Evolutionary conservation across 2,888 invertebrate genomes (phyloP), one percentile per base, ranked within the genome.

Genomic region (Ormyrus rosae): DNA sequence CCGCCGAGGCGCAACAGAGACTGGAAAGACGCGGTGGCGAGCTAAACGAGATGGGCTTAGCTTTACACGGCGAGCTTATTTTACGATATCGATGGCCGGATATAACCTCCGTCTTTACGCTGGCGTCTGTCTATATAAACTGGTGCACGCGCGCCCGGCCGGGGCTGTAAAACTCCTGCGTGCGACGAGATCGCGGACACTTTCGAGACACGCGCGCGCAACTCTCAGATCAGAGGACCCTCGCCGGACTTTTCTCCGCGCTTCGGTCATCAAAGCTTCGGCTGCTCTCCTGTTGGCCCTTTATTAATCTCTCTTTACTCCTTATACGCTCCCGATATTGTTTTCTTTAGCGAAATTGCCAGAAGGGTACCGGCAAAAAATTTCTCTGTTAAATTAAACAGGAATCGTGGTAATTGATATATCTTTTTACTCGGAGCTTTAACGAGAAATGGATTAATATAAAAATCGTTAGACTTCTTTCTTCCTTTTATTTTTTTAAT

Each of bases 1-100:
- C 76, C 10, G 61, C 76, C 34, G 9, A 45, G 60, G 46, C 46
- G 50, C 72, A 76, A 53, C 68, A 34, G 34, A 34, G 34, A 4
- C 34, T 34, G 34, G 10, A 19, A 51, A 46, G 58, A 13, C 13
- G 58, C 13, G 58, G 61, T 53, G 61, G 75, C 56, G 45, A 72
- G 64, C 64, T 78, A 80, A 75, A 81, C 76, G 70, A 74, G 81
- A 82, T 72, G 77, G 67, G 81, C 78, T 81, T 72, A 75, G 76
- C 77, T 82, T 84, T 83, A 83, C 71, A 80, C 51, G 71, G 65
- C 53, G 56, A 82, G 80, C 79, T 83, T 82, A 83, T 82, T 84
- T 85, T 84, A 84, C 70, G 81, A 81, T 80, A 80, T 74, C 75
- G 80, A 82, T 79, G 80, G 58, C 71, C 72, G 82, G 80, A 83